phyloP scores from a whole-genome alignment of 2,113 vertebrate genomes.

The Campylorhamphus procurvoides region DNA sequence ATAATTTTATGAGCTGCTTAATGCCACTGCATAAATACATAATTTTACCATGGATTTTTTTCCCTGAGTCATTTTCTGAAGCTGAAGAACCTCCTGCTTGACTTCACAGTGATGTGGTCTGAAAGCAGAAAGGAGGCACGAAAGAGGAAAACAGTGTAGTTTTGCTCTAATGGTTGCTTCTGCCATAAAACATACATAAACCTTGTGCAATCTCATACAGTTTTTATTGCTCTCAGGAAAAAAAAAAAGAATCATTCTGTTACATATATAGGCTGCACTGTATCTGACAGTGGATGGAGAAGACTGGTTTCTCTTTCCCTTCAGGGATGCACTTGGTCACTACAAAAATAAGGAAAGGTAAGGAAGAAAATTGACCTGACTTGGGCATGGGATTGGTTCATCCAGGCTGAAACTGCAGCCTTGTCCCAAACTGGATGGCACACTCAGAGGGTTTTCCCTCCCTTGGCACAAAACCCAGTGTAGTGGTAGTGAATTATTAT shows the following conservation, averaged over 20 bases:
- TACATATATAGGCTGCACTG: neutral
- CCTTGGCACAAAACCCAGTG: accelerated
- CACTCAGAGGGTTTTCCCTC: neutral
- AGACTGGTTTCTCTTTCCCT: neutral
- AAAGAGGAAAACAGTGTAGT: neutral
- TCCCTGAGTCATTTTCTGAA: neutral
- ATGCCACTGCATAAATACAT: neutral
- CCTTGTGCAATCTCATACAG: slow-evolving; percentile 24
- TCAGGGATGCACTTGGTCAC: neutral
- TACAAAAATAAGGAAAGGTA: neutral
- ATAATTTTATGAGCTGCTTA: neutral
- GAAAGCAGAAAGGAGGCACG: slow-evolving; percentile 5
- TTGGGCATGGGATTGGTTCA: neutral
- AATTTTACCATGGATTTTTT: neutral
- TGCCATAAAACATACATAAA: slow-evolving; percentile 61
- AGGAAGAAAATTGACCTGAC: neutral
- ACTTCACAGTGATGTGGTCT: neutral
- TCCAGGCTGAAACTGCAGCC: neutral
- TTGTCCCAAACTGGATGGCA: neutral
- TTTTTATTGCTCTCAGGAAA: slow-evolving; percentile 7
- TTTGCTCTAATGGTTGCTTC: slow-evolving; percentile 1
- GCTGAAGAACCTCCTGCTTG: neutral
- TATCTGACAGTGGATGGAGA: neutral
- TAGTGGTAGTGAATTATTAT: neutral
- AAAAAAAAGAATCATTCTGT: neutral